Conservation (phyloP, 1,140 invertebrate genomes). For the Bemisia tabaci region DNA sequence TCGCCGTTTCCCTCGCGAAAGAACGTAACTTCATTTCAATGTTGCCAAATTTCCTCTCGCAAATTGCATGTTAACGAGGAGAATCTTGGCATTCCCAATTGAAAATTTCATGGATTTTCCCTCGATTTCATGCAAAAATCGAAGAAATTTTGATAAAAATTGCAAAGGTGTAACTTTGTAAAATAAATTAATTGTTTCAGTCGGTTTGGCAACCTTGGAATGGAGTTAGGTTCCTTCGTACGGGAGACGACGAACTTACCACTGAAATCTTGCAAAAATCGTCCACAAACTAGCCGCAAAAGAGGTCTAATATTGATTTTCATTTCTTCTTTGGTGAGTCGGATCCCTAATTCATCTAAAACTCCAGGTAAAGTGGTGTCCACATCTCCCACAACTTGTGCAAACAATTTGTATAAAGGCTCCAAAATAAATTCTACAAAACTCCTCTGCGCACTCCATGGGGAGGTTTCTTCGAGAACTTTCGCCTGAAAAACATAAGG, state of each 20-base stretch:
- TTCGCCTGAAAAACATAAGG: slow-evolving; percentile 51
- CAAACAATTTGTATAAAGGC: slow-evolving; percentile 96
- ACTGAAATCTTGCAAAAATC: slow-evolving; percentile 88
- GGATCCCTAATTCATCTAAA: slow-evolving; percentile 82
- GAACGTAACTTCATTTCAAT: too few species aligned
- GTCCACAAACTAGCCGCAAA: slow-evolving; percentile 75
- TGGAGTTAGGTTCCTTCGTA: too few species aligned
- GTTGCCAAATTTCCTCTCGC: too few species aligned
- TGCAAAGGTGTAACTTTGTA: too few species aligned
- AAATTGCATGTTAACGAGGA: too few species aligned
- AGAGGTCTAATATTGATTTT: slow-evolving; percentile 93
- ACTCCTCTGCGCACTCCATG: slow-evolving; percentile 83
- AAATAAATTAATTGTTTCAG: too few species aligned
- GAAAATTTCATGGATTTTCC: too few species aligned
- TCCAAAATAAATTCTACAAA: slow-evolving; percentile 99
- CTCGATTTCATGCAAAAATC: too few species aligned
- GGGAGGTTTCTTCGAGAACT: slow-evolving; percentile 88
- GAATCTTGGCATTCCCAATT: too few species aligned
- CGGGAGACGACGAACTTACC: slow-evolving; percentile 34
- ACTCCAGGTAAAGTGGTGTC: slow-evolving; percentile 76
- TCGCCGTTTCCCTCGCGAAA: too few species aligned
- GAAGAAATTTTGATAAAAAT: too few species aligned
- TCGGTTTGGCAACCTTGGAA: too few species aligned
- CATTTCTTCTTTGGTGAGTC: slow-evolving; percentile 85
- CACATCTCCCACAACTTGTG: slow-evolving; percentile 96